Evolutionary conservation across 2,797 vertebrate species (phyloP).

Genomic region (Alectoris magna): DNA sequence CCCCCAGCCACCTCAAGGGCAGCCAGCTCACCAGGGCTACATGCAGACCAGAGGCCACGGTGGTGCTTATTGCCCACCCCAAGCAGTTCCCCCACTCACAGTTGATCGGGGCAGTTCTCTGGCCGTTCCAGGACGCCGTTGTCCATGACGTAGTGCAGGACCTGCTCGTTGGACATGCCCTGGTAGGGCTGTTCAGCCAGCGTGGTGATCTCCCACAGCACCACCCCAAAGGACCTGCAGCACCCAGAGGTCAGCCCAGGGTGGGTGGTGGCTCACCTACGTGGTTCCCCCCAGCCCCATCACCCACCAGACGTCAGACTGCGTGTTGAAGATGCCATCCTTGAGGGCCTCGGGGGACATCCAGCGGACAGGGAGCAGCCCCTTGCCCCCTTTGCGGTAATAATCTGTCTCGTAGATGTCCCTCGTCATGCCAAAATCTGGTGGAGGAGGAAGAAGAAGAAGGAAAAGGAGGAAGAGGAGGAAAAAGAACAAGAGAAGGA

Average conservation of each 20-base stretch:
- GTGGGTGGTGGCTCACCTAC: neutral
- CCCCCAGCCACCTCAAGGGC: rapidly evolving
- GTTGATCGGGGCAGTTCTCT: slow-evolving; percentile 74
- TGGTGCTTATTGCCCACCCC: rapidly evolving
- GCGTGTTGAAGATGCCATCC: slow-evolving; percentile 83
- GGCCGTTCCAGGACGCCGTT: slow-evolving; percentile 78
- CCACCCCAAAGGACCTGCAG: slow-evolving; percentile 83
- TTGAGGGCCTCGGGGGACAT: slow-evolving; percentile 86
- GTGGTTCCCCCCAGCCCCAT: neutral
- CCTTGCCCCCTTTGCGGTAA: slow-evolving; percentile 84
- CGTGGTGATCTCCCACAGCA: slow-evolving; percentile 84
- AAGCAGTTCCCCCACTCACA: slow-evolving; percentile 73
- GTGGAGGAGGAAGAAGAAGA: neutral
- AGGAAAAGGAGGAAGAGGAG: neutral
- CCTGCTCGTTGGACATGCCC: slow-evolving; percentile 85
- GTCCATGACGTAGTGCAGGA: slow-evolving; percentile 83
- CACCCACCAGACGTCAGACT: slow-evolving; percentile 83
- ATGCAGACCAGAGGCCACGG: neutral
- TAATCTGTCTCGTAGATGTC: slow-evolving; percentile 87
- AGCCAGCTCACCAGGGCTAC: too few relatives aligned
- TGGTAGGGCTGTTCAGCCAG: slow-evolving; percentile 85
- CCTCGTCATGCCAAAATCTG: slow-evolving; percentile 85
- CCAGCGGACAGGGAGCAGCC: slow-evolving; percentile 84
- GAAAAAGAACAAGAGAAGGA: neutral
- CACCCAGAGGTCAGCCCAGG: too few relatives aligned